Evolutionary conservation across 2,113 vertebrate genomes (phyloP).

Genomic region (Setophaga kirtlandii): DNA sequence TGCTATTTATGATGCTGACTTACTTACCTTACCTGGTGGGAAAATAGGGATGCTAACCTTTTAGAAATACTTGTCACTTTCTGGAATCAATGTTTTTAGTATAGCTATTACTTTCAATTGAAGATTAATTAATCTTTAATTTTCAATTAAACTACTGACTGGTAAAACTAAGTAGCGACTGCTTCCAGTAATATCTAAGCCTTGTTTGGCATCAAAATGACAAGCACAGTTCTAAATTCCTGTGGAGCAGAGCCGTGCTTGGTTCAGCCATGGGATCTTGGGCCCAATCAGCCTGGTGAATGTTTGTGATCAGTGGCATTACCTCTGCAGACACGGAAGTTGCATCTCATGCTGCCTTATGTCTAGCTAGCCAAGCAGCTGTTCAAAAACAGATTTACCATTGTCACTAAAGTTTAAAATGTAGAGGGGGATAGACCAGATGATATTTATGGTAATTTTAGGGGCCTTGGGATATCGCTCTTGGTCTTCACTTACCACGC

Average conservation of each 20-base stretch:
- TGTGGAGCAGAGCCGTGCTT: background rate
- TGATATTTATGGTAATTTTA: background rate
- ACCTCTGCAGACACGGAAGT: background rate
- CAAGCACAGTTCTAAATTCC: background rate
- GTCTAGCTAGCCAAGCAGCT: background rate
- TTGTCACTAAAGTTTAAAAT: background rate
- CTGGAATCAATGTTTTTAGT: background rate
- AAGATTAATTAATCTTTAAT: background rate
- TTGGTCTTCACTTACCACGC: background rate
- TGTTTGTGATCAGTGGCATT: accelerated
- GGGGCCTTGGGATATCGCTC: background rate
- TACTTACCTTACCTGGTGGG: background rate
- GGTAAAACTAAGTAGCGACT: background rate
- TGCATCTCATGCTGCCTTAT: background rate
- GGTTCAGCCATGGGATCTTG: background rate
- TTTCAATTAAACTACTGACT: background rate
- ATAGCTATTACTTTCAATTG: no score
- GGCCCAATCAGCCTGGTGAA: background rate
- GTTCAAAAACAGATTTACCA: background rate
- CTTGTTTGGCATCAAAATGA: background rate
- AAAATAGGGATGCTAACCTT: background rate
- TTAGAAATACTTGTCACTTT: background rate
- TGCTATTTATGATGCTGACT: background rate
- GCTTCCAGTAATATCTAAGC: background rate
- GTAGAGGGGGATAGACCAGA: background rate